These are phyloP conservation scores for Cyanoderma ruficeps DNA, from an alignment of 2,113 vertebrate genomes.

Conservation along the genomic window DNA sequence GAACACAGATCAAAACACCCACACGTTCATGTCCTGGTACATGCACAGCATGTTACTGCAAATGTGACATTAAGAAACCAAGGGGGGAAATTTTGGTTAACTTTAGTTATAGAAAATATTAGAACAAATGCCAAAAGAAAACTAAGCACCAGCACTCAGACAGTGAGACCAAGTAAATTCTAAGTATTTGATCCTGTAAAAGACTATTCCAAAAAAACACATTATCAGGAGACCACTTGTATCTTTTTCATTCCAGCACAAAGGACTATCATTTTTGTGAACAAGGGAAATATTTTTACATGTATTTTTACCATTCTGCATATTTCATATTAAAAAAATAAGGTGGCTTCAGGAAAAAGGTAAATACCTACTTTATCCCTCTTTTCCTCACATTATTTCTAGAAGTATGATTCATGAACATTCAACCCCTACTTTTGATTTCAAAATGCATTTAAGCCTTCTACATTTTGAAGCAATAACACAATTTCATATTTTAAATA, in stretches of 20 bases:
- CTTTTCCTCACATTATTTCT: neutral
- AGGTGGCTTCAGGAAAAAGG: neutral
- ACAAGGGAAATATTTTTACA: neutral
- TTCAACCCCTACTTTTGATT: neutral
- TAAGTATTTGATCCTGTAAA: neutral
- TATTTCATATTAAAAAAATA: neutral
- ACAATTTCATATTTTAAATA: neutral
- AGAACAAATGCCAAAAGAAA: slow-evolving; percentile 6
- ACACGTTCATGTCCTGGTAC: slow-evolving; percentile 36
- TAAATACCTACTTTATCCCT: neutral
- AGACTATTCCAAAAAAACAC: neutral
- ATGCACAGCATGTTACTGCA: slow-evolving; percentile 23
- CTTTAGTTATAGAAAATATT: neutral
- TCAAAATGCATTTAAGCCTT: neutral
- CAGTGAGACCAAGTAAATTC: neutral
- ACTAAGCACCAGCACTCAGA: neutral
- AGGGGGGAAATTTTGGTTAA: neutral
- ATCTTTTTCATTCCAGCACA: neutral
- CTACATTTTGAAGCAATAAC: neutral
- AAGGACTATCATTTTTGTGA: neutral
- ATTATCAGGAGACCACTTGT: neutral
- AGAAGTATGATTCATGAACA: neutral
- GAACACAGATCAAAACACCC: slow-evolving; percentile 49
- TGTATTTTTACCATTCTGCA: neutral
- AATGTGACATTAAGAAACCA: slow-evolving; percentile 37